Evolutionary conservation across 53 echinoderm and acorn worm genomes (phyloP).

Genomic region (Echinarachnius parma): DNA sequence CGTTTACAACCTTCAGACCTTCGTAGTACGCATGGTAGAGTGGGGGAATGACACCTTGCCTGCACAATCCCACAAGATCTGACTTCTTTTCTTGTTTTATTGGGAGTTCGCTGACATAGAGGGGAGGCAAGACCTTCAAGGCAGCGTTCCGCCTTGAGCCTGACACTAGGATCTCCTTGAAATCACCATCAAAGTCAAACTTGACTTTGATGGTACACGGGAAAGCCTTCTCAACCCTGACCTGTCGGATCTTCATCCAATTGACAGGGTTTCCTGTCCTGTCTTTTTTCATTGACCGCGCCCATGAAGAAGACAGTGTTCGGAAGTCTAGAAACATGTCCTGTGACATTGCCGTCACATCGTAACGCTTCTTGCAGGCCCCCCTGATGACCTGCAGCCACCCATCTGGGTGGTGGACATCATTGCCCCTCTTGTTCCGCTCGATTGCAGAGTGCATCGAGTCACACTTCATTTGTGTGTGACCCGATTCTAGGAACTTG

Average conservation of each 20-base stretch:
- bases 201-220: slow-evolving; percentile 1
- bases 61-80: slow-evolving; percentile 1
- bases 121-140: background rate
- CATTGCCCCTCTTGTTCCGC: background rate
- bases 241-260: slow-evolving; percentile 3
- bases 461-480: slow-evolving; percentile 8
- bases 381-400: background rate
- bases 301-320: background rate
- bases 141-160: background rate
- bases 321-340: background rate
- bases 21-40: background rate
- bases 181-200: background rate
- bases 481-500: background rate
- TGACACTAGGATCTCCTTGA: background rate
- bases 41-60: background rate
- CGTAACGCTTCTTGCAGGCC: background rate
- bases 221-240: background rate
- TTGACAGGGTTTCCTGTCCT: slow-evolving; percentile 5
- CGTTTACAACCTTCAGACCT: no score
- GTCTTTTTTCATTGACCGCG: background rate
- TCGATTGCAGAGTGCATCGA: slow-evolving; percentile 1
- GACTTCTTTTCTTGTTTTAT: background rate
- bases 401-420: background rate
- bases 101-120: background rate
- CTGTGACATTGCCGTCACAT: background rate